A percentile compares a stretch with the other conserved stretches of the same genome.
Evolutionary conservation across 2,113 vertebrate genomes (phyloP).

Genomic region (Centropristis striata): DNA sequence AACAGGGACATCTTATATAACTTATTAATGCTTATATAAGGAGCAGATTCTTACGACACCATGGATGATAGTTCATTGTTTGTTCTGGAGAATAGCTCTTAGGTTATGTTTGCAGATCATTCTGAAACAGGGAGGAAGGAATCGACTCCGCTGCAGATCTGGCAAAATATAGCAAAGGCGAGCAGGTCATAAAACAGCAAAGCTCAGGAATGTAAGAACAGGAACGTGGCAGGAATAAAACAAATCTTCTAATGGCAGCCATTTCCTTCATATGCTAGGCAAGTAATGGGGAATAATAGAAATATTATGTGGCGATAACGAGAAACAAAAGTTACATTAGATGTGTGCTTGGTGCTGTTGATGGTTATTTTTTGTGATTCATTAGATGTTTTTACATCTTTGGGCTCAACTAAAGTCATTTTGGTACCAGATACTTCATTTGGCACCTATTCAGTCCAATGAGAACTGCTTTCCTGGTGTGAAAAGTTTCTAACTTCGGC

Average conservation of each 20-base stretch:
- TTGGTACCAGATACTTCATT: no score
- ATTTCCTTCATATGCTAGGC: conserved; percentile 17
- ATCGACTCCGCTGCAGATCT: conserved; percentile 22
- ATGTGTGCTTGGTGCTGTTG: background rate
- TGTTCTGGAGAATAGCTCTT: conserved; percentile 1
- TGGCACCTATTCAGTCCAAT: no score
- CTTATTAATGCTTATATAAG: background rate
- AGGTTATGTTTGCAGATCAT: conserved; percentile 33
- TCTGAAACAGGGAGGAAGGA: conserved; percentile 46
- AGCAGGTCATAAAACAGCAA: conserved; percentile 52
- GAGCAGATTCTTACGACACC: background rate
- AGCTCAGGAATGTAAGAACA: conserved; percentile 47
- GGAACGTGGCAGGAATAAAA: conserved; percentile 19
- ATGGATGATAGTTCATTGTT: background rate
- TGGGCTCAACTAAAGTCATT: background rate
- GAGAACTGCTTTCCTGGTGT: no score
- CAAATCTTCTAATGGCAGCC: conserved; percentile 11
- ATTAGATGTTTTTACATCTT: background rate
- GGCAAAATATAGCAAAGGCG: conserved; percentile 36
- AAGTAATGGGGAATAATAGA: conserved; percentile 12
- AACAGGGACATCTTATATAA: background rate
- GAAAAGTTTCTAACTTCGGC: no score
- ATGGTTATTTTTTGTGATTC: background rate
- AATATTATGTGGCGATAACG: background rate
- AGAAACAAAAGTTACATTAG: background rate